Conservation (phyloP, 2,113 vertebrate genomes). For the Jacana jacana region DNA sequence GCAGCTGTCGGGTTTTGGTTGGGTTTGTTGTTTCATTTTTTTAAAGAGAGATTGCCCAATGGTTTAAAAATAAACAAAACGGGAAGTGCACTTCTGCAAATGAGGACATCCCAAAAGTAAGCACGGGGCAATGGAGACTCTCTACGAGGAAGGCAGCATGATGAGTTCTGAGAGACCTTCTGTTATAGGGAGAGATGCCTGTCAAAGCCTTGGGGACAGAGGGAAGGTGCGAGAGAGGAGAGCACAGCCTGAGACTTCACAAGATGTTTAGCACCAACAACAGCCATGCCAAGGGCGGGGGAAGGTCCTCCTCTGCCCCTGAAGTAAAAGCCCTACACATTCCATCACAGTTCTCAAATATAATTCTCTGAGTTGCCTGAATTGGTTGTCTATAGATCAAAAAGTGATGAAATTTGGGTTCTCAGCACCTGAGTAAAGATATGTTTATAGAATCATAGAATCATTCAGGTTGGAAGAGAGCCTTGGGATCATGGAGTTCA, state of each 20-base stretch:
- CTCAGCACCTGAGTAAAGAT: not conserved
- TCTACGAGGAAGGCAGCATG: not conserved
- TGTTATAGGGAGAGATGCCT: not conserved
- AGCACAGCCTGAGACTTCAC: not conserved
- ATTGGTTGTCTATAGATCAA: not conserved
- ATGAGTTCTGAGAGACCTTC: not conserved
- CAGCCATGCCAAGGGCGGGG: not conserved
- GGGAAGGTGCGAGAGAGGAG: not conserved
- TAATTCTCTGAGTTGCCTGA: not conserved
- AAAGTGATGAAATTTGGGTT: not conserved
- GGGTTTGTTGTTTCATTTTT: not conserved
- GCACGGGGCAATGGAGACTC: not conserved
- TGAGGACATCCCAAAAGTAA: not conserved
- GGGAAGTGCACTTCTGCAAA: conserved; percentile 24
- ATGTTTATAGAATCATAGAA: too few species aligned
- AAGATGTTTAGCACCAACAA: not conserved
- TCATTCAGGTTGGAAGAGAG: too few species aligned
- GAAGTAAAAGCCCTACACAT: not conserved
- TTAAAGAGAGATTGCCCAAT: conserved; percentile 28
- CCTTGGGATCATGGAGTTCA: too few species aligned
- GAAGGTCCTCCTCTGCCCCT: not conserved
- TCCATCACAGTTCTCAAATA: not conserved
- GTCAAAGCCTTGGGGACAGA: not conserved
- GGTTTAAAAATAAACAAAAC: conserved; percentile 44
- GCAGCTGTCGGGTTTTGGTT: not conserved